Evolutionary conservation across 2,113 vertebrate genomes (phyloP), one percentile per base, ranked within the genome.

Genomic region (Sminthopsis crassicaudata): DNA sequence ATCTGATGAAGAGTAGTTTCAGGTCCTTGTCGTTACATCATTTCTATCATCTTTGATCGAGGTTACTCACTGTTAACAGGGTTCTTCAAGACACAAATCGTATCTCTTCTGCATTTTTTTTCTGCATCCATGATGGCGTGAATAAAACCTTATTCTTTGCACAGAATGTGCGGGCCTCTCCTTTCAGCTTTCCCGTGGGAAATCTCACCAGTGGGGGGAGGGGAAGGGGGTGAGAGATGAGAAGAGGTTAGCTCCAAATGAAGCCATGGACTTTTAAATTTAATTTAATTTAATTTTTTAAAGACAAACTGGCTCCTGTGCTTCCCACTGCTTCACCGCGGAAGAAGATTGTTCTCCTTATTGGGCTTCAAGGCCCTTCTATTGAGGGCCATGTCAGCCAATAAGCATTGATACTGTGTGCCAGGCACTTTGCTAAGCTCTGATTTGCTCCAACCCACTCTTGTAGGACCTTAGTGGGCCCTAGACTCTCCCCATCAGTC

Each of bases 141-240:
- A 97, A 97, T 98, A 97, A 98, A 97, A 92, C 48, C 19, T 88
- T 96, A 42, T 90, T 91, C 53, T 97, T 93, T 91, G 91, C 53
- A 7, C 42, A 76, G 91, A 94, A 22, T 53, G 92, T 67, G 57
- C 97, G 94, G 95, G 46, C 53, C 54, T 96, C 46, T 97, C 46
- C 53, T 96, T 96, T 51, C 55, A 92, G 52, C 4, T 2, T 22
- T 46, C 52, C 91, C 90, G 46, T 90, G 76, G 91, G 53, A 10
- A 48, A 46, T 84, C 67, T 84, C 36, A 84, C 67, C n/a, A 42
- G 19, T 1, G 7, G 67, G 54, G 30, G n/a, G 25, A 57, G 53
- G 94, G 48, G 27, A 48, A 51, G 92, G 0, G 51, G 6, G 22
- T 76, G 88, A 91, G 90, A 52, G 25, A 57, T 84, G 60, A 90